A percentile compares a stretch with the other conserved stretches of the same genome.
Conservation (phyloP, 2,888 invertebrate species). For the Caenorhabditis sp. region DNA sequence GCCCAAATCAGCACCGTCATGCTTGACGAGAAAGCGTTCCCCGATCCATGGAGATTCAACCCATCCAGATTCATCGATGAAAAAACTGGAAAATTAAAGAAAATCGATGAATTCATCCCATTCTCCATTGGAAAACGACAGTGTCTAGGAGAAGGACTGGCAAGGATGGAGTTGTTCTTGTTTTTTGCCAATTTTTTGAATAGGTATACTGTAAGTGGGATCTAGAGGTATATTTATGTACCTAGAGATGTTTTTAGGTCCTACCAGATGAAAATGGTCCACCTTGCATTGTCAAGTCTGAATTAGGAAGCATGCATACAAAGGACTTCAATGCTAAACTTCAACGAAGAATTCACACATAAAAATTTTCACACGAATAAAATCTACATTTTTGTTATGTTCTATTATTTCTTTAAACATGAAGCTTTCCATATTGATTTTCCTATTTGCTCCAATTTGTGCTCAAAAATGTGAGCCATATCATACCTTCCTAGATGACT, state of each 20-base stretch:
- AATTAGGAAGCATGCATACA: constrained; percentile 18
- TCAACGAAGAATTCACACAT: constrained; percentile 1
- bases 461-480: no score
- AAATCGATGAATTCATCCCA: constrained; percentile 50
- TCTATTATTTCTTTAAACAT: no score
- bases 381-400: no score
- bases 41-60: constrained; percentile 54
- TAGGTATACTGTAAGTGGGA: no score
- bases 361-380: no score
- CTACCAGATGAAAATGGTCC: constrained; percentile 17
- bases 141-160: constrained; percentile 34
- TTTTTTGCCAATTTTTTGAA: constrained; percentile 38
- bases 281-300: constrained; percentile 25
- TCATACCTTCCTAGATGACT: no score
- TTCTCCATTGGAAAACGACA: constrained; percentile 55
- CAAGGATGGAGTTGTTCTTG: constrained; percentile 33
- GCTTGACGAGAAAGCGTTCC: constrained; percentile 48
- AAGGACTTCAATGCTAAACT: constrained; percentile 15
- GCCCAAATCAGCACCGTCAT: constrained; percentile 39
- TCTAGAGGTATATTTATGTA: no score
- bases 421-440: no score
- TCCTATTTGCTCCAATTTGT: no score
- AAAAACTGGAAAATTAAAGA: constrained; percentile 46
- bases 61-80: constrained; percentile 59
- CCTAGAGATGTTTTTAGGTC: no score